phyloP scores from a whole-genome alignment of 2,797 vertebrate species.

The Phataginus tetradactyla region DNA sequence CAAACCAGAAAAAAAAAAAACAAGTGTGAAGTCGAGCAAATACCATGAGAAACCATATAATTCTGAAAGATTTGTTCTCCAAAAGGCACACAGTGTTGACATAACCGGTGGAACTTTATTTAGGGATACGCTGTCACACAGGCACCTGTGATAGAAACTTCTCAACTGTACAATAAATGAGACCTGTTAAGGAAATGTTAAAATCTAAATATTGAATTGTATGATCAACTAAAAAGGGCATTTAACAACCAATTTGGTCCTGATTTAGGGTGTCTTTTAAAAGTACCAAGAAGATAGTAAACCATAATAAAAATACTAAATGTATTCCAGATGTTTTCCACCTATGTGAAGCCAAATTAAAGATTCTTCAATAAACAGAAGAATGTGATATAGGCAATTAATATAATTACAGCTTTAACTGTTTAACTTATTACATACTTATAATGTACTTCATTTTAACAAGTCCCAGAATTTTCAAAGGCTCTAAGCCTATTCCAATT shows the following conservation, averaged over 20 bases:
- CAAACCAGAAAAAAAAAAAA: constrained; percentile 26
- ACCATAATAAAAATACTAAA: constrained; percentile 25
- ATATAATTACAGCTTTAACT: constrained; percentile 20
- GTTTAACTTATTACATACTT: not conserved
- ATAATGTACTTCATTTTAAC: constrained; percentile 15
- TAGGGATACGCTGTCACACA: not conserved
- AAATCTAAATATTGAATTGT: not conserved
- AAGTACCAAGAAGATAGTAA: not conserved
- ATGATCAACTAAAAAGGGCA: not conserved
- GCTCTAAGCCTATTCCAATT: constrained; percentile 47
- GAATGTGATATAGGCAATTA: not conserved
- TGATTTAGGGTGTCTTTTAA: not conserved
- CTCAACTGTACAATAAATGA: not conserved
- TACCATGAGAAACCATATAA: constrained; percentile 24
- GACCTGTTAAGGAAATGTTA: not conserved
- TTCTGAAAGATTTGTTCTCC: constrained; percentile 38
- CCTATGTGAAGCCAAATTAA: not conserved
- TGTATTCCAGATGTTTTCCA: not conserved
- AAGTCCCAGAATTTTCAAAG: constrained; percentile 45
- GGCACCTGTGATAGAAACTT: not conserved
- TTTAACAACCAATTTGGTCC: not conserved
- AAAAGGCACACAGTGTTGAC: constrained; percentile 4
- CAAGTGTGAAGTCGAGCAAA: constrained; percentile 49
- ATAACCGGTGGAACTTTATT: not conserved
- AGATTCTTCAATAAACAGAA: constrained; percentile 17